These are phyloP conservation scores for Dicyrtomina minuta DNA, from an alignment of 2,888 invertebrate species.

Conservation along the genomic window DNA sequence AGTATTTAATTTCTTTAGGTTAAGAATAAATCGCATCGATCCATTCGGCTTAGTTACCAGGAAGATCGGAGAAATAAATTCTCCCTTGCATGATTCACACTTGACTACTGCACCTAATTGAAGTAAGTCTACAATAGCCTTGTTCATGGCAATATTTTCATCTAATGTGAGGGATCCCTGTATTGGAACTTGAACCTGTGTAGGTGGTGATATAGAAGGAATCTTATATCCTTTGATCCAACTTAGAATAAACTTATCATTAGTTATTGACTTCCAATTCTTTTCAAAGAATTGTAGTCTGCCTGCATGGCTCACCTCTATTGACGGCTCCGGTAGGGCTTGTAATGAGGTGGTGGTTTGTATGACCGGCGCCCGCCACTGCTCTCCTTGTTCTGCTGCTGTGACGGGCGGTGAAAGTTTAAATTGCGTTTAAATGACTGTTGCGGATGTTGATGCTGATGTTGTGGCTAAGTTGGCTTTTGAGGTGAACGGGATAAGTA, in stretches of 20 bases:
- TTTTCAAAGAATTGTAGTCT: conserved; percentile 1
- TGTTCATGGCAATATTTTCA: neutral
- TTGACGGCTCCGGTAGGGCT: too few relatives aligned
- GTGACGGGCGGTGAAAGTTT: too few relatives aligned
- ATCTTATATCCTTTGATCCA: conserved; percentile 8
- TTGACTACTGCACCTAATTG: neutral
- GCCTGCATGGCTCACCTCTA: conserved; percentile 4
- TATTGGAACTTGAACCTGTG: neutral
- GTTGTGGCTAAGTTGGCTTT: too few relatives aligned
- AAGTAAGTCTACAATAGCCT: neutral
- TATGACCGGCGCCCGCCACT: too few relatives aligned
- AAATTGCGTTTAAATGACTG: too few relatives aligned
- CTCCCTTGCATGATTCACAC: neutral
- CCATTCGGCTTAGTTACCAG: conserved; percentile 15
- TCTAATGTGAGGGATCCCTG: neutral
- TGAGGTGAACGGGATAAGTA: too few relatives aligned
- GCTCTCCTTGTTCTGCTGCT: too few relatives aligned
- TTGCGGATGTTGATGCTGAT: too few relatives aligned
- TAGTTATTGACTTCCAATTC: conserved; percentile 11
- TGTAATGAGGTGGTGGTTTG: too few relatives aligned
- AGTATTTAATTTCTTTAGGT: conserved; percentile 5
- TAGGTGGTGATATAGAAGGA: conserved; percentile 1
- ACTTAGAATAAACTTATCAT: neutral
- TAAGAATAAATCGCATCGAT: conserved; percentile 15
- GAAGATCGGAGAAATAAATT: conserved; percentile 19